phyloP scores from a whole-genome alignment of 1,140 invertebrate genomes.

The Brachionus calyciflorus region DNA sequence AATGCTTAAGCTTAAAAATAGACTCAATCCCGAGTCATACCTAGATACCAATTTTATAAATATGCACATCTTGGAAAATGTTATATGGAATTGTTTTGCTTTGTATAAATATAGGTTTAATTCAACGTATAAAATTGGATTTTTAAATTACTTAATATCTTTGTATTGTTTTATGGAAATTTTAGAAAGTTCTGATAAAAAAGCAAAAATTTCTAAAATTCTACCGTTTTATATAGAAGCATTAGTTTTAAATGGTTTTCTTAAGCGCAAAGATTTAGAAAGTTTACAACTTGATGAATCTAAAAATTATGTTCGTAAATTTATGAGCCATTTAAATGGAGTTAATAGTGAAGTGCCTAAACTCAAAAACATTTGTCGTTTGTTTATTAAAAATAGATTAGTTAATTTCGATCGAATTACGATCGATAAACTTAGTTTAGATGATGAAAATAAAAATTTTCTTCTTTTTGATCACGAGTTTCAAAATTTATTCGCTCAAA shows the following conservation, averaged over 20 bases:
- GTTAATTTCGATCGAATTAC: background rate
- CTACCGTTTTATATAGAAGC: constrained; percentile 22
- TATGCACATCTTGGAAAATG: background rate
- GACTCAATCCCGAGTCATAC: background rate
- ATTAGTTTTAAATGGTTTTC: constrained; percentile 21
- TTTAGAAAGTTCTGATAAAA: background rate
- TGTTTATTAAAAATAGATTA: background rate
- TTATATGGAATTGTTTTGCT: constrained; percentile 29
- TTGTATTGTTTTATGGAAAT: background rate
- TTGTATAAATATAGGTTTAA: constrained; percentile 33
- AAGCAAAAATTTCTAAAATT: background rate
- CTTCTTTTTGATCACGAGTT: background rate
- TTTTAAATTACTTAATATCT: constrained; percentile 15
- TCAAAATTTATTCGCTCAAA: background rate
- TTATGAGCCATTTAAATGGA: too few relatives aligned
- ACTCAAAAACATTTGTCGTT: background rate
- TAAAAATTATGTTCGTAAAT: too few relatives aligned
- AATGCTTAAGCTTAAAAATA: constrained; percentile 9
- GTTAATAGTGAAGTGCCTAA: background rate
- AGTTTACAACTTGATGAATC: background rate
- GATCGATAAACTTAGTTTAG: background rate
- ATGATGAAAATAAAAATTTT: constrained; percentile 5
- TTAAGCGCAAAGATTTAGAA: background rate
- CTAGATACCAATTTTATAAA: background rate
- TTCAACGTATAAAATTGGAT: constrained; percentile 7